phyloP scores from a whole-genome alignment of 2,888 invertebrate genomes.

The Oligia latruncula region DNA sequence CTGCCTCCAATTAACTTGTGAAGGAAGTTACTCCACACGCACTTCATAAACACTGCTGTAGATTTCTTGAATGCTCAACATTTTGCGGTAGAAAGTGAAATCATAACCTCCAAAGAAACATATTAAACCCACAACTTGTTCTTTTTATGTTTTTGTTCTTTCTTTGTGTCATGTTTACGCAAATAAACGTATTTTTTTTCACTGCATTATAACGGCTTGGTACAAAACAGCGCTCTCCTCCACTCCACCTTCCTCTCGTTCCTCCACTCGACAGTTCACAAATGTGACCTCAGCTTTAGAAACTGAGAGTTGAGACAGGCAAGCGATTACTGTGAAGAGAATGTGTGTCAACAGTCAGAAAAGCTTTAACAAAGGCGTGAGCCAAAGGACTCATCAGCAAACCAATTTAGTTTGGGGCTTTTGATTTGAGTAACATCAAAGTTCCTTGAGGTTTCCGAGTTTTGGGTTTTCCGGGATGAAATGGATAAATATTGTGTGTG shows the following conservation, averaged over 20 bases:
- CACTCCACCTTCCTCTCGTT: neutral
- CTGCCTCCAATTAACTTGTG: neutral
- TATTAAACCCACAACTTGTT: neutral
- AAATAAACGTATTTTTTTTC: neutral
- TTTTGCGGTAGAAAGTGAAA: neutral
- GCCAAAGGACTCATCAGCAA: constrained; percentile 64
- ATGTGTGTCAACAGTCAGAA: constrained; percentile 72
- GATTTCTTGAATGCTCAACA: neutral
- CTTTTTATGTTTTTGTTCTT: neutral
- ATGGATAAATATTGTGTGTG: constrained; percentile 40
- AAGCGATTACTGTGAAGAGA: constrained; percentile 71
- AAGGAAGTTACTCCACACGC: neutral
- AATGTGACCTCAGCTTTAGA: constrained; percentile 59
- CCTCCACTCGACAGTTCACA: constrained; percentile 14
- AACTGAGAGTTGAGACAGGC: constrained; percentile 61
- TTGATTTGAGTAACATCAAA: constrained; percentile 63
- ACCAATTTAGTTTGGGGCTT: constrained; percentile 64
- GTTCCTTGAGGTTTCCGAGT: constrained; percentile 43
- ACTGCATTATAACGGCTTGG: neutral
- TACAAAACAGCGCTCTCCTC: constrained; percentile 3
- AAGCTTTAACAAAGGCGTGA: constrained; percentile 66
- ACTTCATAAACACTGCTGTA: neutral
- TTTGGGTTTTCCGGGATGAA: constrained; percentile 51
- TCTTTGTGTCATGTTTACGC: neutral
- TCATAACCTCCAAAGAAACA: neutral